A percentile compares a stretch with the other conserved stretches of the same genome.
Evolutionary conservation across 1,140 invertebrate genomes (phyloP).

Genomic region (Bacillus rossius): DNA sequence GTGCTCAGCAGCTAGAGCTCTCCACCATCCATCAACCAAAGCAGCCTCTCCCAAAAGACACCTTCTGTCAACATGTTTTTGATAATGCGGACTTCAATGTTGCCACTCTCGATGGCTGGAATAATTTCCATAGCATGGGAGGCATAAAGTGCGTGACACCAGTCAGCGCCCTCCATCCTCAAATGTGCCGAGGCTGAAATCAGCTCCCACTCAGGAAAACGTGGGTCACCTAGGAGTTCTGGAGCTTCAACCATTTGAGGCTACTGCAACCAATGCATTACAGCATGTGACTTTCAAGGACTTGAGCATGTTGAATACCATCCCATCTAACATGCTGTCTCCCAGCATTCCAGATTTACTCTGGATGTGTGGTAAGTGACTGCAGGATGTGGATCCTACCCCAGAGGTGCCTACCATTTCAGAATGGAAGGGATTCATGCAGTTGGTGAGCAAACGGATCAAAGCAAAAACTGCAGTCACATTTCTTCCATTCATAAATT

Average conservation of each 20-base stretch:
- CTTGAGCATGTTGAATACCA: not conserved
- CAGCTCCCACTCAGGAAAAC: not conserved
- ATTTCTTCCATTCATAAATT: slow-evolving; percentile 26
- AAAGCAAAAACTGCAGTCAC: slow-evolving; percentile 15
- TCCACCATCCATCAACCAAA: too few relatives aligned
- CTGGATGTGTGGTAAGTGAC: not conserved
- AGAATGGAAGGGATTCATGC: slow-evolving; percentile 29
- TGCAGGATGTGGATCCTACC: not conserved
- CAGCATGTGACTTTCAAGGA: not conserved
- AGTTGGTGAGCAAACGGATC: slow-evolving; percentile 8
- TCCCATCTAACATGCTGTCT: not conserved
- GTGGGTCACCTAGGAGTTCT: not conserved
- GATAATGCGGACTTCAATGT: slow-evolving; percentile 32
- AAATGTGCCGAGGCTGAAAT: not conserved
- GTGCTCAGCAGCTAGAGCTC: too few relatives aligned
- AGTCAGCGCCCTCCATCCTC: not conserved
- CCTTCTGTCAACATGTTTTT: slow-evolving; percentile 30
- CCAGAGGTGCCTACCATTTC: slow-evolving; percentile 15
- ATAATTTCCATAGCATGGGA: slow-evolving; percentile 33
- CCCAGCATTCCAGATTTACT: slow-evolving; percentile 1
- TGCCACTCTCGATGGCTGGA: slow-evolving; percentile 26
- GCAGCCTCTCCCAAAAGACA: too few relatives aligned
- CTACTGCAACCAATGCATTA: not conserved
- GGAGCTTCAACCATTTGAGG: not conserved
- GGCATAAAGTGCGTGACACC: slow-evolving; percentile 23